A percentile compares a stretch with the other conserved stretches of the same genome.
Evolutionary conservation across 2,113 vertebrate species (phyloP).

Genomic region (Centropus bengalensis): DNA sequence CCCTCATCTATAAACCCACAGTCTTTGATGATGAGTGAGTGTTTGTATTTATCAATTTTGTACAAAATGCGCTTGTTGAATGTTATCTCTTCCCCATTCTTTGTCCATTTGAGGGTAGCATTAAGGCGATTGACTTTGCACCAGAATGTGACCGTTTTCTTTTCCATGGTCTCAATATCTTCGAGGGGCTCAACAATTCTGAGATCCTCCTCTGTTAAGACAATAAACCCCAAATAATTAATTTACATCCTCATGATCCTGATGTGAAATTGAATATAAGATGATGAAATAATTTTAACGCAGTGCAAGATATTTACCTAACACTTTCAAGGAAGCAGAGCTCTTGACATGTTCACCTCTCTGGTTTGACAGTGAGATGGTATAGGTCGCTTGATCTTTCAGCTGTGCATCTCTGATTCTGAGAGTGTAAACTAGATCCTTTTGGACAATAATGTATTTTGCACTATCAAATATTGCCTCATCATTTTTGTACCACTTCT

Average conservation of each 20-base stretch:
- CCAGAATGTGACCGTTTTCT: constrained; percentile 90
- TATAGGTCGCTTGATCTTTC: constrained; percentile 87
- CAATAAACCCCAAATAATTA: neutral
- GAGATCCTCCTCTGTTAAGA: constrained; percentile 88
- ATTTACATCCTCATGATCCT: neutral
- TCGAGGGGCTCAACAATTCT: constrained; percentile 90
- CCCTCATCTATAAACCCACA: constrained; percentile 93
- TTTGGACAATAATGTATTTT: constrained; percentile 92
- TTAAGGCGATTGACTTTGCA: constrained; percentile 96
- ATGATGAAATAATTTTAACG: neutral
- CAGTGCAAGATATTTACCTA: constrained; percentile 77
- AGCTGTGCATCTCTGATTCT: constrained; percentile 88
- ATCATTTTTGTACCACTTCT: constrained; percentile 94
- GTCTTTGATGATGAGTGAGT: constrained; percentile 92
- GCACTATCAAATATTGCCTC: constrained; percentile 94
- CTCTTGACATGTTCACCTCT: constrained; percentile 90
- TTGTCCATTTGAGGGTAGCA: constrained; percentile 91
- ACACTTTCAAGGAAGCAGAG: constrained; percentile 82
- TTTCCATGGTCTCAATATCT: constrained; percentile 96
- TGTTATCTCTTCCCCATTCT: constrained; percentile 89
- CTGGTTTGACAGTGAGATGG: constrained; percentile 85
- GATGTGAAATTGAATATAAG: neutral
- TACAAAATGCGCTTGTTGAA: constrained; percentile 89
- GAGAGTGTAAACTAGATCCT: constrained; percentile 91
- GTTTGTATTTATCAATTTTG: constrained; percentile 90